Evolutionary conservation across 2,888 invertebrate species (phyloP), one percentile per base, ranked within the genome.

Genomic region (Amphipoea lucens): DNA sequence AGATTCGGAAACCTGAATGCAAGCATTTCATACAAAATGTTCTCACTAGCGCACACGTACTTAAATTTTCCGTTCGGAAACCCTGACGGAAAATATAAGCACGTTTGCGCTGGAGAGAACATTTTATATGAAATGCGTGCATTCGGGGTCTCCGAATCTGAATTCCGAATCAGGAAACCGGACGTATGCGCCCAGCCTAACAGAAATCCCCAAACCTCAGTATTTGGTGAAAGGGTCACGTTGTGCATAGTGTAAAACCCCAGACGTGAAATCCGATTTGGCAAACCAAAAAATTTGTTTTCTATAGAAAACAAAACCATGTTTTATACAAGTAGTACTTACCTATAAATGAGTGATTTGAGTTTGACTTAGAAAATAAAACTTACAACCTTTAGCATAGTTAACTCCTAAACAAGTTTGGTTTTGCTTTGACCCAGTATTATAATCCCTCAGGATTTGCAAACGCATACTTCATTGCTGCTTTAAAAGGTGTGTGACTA

Each of bases 381-480:
- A 20, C 17, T 0, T 45, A 42, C 5, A 36, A 68, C 42, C n/a
- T 42, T n/a, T 63, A 75, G 48, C 67, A n/a, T 65, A 29, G 29
- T 0, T 29, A 74, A 65, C 6, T 48, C 40, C 12, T 76, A 40
- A 66, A 78, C 23, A 70, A 57, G 75, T 79, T 72, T 78, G 68
- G 73, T 70, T 84, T 83, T 84, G 74, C 81, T 88, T 82, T 77
- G 79, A 81, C 76, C 71, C 75, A 71, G 74, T 74, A 73, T 72
- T 78, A 66, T 51, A 67, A 73, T 67, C 73, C 78, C 67, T 77
- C 78, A 79, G 78, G 86, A 82, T 74, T 86, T 66, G 69, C 80
- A 82, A 78, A 84, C 48, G 51, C 75, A 79, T 85, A 85, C 83
- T 88, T 83, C 79, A 83, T 83, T 87, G 84, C 83, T 82, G 90